Conservation (phyloP, 2,113 vertebrate genomes). For the Orientallactaga bullata region DNA sequence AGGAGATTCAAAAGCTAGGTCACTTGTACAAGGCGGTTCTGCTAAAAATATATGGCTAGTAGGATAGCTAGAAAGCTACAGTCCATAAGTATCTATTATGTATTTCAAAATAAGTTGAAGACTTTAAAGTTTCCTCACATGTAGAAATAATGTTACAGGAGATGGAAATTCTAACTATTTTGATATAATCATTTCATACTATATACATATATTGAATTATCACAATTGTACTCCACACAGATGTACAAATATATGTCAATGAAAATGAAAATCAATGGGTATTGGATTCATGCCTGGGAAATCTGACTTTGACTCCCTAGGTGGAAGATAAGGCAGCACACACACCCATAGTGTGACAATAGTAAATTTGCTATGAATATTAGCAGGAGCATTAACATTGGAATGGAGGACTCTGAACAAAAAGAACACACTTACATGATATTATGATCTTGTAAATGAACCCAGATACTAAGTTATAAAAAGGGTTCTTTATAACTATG, state of each 20-base stretch:
- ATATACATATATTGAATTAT: not conserved
- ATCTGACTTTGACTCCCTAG: not conserved
- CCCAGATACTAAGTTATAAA: not conserved
- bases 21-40: not conserved
- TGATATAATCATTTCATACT: not conserved
- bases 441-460: constrained; percentile 10
- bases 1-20: not conserved
- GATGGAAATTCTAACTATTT: not conserved
- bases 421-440: constrained; percentile 28
- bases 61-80: not conserved
- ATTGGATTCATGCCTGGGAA: constrained; percentile 5
- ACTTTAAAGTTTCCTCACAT: not conserved
- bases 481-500: constrained; percentile 11
- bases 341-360: not conserved
- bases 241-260: not conserved
- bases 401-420: not conserved
- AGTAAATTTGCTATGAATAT: not conserved
- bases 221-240: not conserved
- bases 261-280: constrained; percentile 10
- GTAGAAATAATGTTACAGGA: too few species aligned
- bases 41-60: not conserved
- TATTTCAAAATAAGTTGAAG: not conserved
- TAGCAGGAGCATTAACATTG: not conserved
- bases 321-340: not conserved
- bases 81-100: not conserved